Evolutionary conservation across 2,888 invertebrate genomes (phyloP), one percentile per base, ranked within the genome.

Genomic region (Polymixis flavicincta): DNA sequence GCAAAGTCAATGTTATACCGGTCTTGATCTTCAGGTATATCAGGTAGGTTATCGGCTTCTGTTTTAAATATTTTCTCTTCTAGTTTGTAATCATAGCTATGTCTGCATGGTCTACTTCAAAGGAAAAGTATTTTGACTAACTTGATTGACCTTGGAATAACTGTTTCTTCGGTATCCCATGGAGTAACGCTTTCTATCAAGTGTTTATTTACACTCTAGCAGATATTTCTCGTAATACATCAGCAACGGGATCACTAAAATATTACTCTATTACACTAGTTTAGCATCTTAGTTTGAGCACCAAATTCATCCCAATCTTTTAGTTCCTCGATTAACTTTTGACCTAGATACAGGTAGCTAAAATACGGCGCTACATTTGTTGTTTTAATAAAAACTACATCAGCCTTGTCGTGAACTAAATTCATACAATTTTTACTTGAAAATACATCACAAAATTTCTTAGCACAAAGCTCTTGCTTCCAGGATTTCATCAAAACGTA

Each of bases 11-110:
- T 92, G 94, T 98, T 76, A 85, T 97, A 48, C 92, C 97, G 6
- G 94, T 98, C 42, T 97, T 98, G 87, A 89, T 97, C 69, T 97
- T 97, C 76, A 97, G 98, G 82, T 98, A 98, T 90, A 97, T 98
- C 79, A 97, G 98, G 97, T 97, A 82, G 85, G 85, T 32, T 32
- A 11, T 37, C 11, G n/a, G 54, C 7, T 52, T 66, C 37, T n/a
- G n/a, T 54, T 37, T 22, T n/a, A 50, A 65, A 65, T 64, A 48
- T 65, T 48, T 28, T 13, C 8, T 50, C 14, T 22, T 50, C 28
- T 22, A 50, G 14, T 22, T 25, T 61, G 13, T 19, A 25, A 63
- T 17, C 5, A 25, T n/a, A 14, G 42, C n/a, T n/a, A 17, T 61
- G 17, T 42, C 6, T 25, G n/a, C 25, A 45, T 63, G 19, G 45